Evolutionary conservation across 1,140 invertebrate genomes (phyloP).

Genomic region (Pseudomyrmex concolor): DNA sequence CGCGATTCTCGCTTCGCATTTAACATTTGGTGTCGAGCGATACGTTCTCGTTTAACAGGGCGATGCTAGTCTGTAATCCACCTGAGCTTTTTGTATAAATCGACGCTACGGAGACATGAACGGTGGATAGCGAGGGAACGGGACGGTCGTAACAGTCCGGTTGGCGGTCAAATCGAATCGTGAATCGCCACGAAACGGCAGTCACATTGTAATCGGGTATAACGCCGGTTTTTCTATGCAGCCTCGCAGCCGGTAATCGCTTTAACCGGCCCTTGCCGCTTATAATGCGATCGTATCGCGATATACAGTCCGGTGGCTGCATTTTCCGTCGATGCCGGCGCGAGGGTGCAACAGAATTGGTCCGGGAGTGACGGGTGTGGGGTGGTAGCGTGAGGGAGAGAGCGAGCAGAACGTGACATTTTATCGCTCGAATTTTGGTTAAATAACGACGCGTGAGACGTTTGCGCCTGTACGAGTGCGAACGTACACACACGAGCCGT

Average conservation of each 20-base stretch:
- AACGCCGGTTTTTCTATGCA: constrained; percentile 79
- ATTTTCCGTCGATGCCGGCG: constrained; percentile 73
- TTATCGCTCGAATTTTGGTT: constrained; percentile 79
- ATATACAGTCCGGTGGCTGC: constrained; percentile 80
- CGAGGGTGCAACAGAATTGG: constrained; percentile 52
- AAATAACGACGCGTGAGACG: constrained; percentile 72
- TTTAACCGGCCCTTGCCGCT: constrained; percentile 81
- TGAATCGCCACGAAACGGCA: constrained; percentile 80
- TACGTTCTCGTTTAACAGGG: constrained; percentile 76
- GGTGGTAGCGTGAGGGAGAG: constrained; percentile 25
- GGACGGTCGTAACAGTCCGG: constrained; percentile 45
- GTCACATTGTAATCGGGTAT: constrained; percentile 83
- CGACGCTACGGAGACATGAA: constrained; percentile 64
- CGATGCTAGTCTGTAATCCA: constrained; percentile 79
- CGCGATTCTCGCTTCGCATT: constrained; percentile 6
- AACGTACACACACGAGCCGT: constrained; percentile 69
- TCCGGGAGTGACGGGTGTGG: constrained; percentile 9
- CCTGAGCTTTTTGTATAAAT: constrained; percentile 83
- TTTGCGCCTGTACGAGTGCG: constrained; percentile 52
- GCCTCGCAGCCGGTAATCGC: constrained; percentile 81
- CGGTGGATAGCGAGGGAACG: background rate
- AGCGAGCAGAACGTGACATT: constrained; percentile 72
- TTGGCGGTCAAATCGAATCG: constrained; percentile 63
- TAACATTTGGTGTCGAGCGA: constrained; percentile 46
- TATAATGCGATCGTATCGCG: constrained; percentile 83